Evolutionary conservation across 1,140 invertebrate species (phyloP).

Genomic region (Zaprionus davidi): DNA sequence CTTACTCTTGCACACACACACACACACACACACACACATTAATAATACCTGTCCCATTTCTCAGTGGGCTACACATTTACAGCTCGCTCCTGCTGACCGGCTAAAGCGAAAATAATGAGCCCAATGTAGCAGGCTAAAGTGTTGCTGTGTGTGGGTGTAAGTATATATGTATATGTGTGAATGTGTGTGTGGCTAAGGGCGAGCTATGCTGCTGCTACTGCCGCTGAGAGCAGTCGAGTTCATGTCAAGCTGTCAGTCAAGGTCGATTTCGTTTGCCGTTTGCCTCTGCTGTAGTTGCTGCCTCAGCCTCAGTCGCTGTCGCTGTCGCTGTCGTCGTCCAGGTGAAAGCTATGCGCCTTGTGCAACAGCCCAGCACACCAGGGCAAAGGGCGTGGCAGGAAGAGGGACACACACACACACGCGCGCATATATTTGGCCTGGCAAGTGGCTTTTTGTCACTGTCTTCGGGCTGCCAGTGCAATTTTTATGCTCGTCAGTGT

Average conservation of each 20-base stretch:
- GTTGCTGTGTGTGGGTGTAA: constrained; percentile 1
- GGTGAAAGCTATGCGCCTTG: constrained; percentile 52
- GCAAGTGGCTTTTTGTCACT: constrained; percentile 80
- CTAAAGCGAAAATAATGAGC: constrained; percentile 82
- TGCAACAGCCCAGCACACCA: constrained; percentile 50
- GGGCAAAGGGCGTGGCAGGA: constrained; percentile 11
- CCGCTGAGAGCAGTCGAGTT: constrained; percentile 72
- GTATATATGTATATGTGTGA: constrained; percentile 4
- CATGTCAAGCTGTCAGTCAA: constrained; percentile 82
- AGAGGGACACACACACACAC: constrained; percentile 5
- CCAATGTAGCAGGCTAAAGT: constrained; percentile 53
- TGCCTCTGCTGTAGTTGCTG: constrained; percentile 17
- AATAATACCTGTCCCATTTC: constrained; percentile 33
- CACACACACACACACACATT: constrained; percentile 13
- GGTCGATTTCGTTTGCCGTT: constrained; percentile 75
- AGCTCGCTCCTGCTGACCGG: constrained; percentile 54
- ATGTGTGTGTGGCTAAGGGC: constrained; percentile 1
- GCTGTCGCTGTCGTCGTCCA: constrained; percentile 6
- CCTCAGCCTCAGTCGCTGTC: not conserved
- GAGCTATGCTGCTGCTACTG: constrained; percentile 24
- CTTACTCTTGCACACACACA: constrained; percentile 20
- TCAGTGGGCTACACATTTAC: constrained; percentile 27
- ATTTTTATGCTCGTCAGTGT: constrained; percentile 66
- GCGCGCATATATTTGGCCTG: constrained; percentile 30
- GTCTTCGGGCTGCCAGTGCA: constrained; percentile 71